These are phyloP conservation scores for Reinhardtius hippoglossoides DNA, from an alignment of 2,113 vertebrate species.

Conservation along the genomic window DNA sequence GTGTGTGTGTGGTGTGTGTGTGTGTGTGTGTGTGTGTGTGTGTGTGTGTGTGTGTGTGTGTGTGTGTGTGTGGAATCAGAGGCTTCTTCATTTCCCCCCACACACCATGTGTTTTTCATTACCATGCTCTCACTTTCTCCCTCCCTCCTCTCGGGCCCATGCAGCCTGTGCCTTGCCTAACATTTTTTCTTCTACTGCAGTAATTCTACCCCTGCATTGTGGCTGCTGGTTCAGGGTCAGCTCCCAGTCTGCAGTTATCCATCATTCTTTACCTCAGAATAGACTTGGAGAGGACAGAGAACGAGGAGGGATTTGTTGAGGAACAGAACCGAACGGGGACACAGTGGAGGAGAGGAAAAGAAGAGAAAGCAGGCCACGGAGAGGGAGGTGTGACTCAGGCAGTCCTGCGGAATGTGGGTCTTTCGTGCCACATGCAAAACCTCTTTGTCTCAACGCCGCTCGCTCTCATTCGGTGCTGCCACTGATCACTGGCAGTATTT, in stretches of 20 bases:
- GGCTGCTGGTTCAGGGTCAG: conserved; percentile 44
- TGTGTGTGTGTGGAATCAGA: conserved; percentile 22
- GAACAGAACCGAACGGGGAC: conserved; percentile 15
- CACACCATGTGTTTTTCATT: conserved; percentile 74
- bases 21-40: neutral
- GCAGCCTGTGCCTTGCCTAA: conserved; percentile 27
- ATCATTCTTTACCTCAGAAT: conserved; percentile 27
- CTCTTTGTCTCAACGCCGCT: conserved; percentile 42
- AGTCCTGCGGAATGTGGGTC: conserved; percentile 33
- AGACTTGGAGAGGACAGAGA: neutral
- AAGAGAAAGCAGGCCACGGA: conserved; percentile 15
- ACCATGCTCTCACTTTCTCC: conserved; percentile 23
- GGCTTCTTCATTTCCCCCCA: conserved; percentile 36
- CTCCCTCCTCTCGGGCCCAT: conserved; percentile 3
- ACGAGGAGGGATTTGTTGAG: neutral
- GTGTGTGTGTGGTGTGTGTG: conserved; percentile 9
- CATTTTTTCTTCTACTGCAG: conserved; percentile 65
- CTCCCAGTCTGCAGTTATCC: conserved; percentile 34
- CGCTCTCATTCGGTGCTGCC: conserved; percentile 10
- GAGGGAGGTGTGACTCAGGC: conserved; percentile 46
- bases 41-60: conserved; percentile 12
- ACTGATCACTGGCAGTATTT: conserved; percentile 12
- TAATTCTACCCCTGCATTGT: conserved; percentile 70
- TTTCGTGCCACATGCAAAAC: conserved; percentile 33
- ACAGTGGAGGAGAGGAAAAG: conserved; percentile 25